Conservation (phyloP, 1,140 invertebrate species). For the Venustaconcha ellipsiformis region DNA sequence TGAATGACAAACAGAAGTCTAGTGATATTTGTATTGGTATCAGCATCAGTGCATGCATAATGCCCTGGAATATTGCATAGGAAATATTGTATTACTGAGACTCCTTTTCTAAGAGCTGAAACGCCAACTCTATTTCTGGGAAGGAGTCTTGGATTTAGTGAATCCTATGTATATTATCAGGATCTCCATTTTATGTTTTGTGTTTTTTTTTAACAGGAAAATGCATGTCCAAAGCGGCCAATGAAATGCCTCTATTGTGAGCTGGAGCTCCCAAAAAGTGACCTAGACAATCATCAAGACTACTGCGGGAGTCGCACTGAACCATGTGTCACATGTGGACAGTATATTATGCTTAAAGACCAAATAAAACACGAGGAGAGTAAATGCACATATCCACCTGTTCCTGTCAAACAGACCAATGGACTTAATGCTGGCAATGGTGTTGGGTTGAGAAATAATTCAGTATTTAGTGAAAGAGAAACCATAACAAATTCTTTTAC, state of each 20-base stretch:
- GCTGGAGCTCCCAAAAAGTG: constrained; percentile 74
- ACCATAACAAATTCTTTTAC: too few species aligned
- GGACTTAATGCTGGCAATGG: too few species aligned
- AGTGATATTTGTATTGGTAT: too few species aligned
- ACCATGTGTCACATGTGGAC: constrained; percentile 75
- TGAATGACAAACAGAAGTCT: not conserved
- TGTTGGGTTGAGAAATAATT: too few species aligned
- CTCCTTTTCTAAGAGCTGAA: too few species aligned
- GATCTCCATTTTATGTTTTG: not conserved
- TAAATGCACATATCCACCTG: constrained; percentile 66
- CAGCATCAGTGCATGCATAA: too few species aligned
- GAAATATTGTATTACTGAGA: not conserved
- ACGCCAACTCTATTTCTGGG: not conserved
- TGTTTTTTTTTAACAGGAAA: constrained; percentile 50
- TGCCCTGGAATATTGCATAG: not conserved
- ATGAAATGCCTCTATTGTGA: constrained; percentile 75
- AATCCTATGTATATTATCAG: not conserved
- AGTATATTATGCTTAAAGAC: constrained; percentile 78
- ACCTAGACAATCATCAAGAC: constrained; percentile 74
- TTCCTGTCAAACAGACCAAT: too few species aligned
- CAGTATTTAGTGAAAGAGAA: too few species aligned
- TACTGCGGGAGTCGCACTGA: constrained; percentile 80
- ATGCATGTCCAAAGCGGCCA: constrained; percentile 60
- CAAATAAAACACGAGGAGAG: constrained; percentile 75
- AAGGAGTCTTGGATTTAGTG: not conserved